Percentiles rank a stretch among this genome's conserved stretches.
phyloP scores from a whole-genome alignment of 2,797 vertebrate species.

The Meriones psammophilus region DNA sequence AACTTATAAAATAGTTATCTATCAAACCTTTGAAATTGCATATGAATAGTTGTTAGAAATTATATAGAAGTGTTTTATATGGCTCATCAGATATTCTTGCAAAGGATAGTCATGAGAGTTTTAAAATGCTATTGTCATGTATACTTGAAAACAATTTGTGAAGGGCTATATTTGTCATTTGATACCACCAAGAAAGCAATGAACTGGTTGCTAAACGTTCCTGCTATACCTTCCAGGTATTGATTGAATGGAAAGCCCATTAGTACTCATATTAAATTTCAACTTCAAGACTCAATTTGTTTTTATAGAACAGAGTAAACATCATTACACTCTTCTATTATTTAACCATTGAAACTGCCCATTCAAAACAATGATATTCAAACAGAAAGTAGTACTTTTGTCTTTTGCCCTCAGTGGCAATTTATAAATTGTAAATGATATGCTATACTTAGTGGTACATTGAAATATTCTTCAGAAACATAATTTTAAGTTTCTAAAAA shows the following conservation, averaged over 20 bases:
- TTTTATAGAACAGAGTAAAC: background rate
- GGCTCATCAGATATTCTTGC: conserved; percentile 24
- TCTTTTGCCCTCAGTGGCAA: background rate
- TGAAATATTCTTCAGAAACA: background rate
- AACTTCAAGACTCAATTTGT: background rate
- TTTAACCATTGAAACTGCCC: background rate
- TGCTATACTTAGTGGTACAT: background rate
- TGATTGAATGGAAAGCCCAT: conserved; percentile 27
- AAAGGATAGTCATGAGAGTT: conserved; percentile 40
- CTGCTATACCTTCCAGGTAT: background rate
- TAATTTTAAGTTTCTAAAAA: background rate
- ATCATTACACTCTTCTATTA: background rate
- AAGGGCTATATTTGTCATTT: background rate
- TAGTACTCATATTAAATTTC: conserved; percentile 53
- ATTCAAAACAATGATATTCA: conserved; percentile 26
- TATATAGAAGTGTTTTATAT: conserved; percentile 47
- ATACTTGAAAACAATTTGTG: conserved; percentile 45
- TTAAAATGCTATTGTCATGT: conserved; percentile 33
- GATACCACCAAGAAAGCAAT: background rate
- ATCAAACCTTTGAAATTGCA: background rate
- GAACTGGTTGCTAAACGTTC: background rate
- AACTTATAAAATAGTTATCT: conserved; percentile 25
- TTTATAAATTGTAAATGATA: background rate
- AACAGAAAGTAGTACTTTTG: background rate
- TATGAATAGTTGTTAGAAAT: conserved; percentile 7